phyloP scores from a whole-genome alignment of 2,113 vertebrate species.

The Fukomys damarensis region DNA sequence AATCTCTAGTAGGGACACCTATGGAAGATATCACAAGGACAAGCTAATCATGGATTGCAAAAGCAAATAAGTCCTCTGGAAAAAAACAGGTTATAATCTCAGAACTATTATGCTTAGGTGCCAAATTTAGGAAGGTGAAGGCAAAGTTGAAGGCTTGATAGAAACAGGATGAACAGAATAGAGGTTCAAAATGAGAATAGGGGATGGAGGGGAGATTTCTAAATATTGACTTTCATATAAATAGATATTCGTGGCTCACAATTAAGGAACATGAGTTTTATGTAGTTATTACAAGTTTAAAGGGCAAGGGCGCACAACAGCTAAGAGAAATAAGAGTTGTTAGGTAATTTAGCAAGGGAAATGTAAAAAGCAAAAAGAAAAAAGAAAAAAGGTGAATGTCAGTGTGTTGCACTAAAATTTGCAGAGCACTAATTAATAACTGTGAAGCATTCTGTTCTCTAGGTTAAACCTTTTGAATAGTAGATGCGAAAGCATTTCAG shows the following conservation, averaged over 20 bases:
- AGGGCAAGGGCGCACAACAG: neutral
- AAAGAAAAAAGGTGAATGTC: conserved; percentile 59
- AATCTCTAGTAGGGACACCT: neutral
- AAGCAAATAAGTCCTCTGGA: neutral
- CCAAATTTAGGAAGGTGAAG: neutral
- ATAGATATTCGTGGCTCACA: conserved; percentile 5
- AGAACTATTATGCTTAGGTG: conserved; percentile 25
- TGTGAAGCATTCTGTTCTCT: conserved; percentile 55
- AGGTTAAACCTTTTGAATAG: conserved; percentile 68
- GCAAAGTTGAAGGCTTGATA: conserved; percentile 2
- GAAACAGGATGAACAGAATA: neutral
- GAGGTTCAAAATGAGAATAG: neutral
- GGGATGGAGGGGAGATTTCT: neutral
- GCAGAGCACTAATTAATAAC: conserved; percentile 68
- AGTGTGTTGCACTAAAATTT: conserved; percentile 28
- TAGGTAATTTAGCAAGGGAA: conserved; percentile 7
- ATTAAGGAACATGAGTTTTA: conserved; percentile 33
- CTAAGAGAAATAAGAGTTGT: conserved; percentile 5
- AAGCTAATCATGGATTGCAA: neutral
- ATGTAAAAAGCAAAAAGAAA: neutral
- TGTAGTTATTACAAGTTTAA: neutral
- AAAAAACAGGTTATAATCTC: neutral
- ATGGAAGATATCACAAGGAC: neutral
- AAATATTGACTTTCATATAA: conserved; percentile 35
- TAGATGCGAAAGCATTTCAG: conserved; percentile 62